Conservation (phyloP, 2,797 vertebrate genomes). For the Psittacula echo region DNA sequence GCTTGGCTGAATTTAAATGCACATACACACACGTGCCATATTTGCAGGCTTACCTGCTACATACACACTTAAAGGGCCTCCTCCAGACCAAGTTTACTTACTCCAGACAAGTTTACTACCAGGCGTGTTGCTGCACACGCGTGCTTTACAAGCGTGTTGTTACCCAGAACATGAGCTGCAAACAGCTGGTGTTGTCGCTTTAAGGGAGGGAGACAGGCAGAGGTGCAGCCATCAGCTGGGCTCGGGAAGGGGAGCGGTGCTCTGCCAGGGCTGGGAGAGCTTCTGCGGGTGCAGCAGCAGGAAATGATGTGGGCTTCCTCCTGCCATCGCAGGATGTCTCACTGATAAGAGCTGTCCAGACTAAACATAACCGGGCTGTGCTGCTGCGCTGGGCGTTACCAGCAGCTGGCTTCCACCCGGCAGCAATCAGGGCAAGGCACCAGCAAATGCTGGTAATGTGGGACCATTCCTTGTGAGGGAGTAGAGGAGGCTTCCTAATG, state of each 20-base stretch:
- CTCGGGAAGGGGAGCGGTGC: slow-evolving; percentile 76
- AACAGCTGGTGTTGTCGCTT: not conserved
- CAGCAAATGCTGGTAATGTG: not conserved
- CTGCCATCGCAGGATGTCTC: slow-evolving; percentile 80
- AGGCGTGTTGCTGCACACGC: fast-evolving
- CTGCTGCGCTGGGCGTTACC: slow-evolving; percentile 57
- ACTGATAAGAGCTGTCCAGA: slow-evolving; percentile 82
- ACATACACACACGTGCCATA: fast-evolving
- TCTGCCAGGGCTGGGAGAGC: not conserved
- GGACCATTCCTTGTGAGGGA: not conserved
- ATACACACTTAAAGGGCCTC: not conserved
- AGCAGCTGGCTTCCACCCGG: not conserved
- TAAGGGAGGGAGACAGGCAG: slow-evolving; percentile 58
- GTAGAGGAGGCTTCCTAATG: not conserved
- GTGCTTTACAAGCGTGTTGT: fast-evolving
- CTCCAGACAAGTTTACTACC: not conserved
- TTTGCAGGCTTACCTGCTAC: not conserved
- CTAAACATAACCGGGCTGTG: slow-evolving; percentile 80
- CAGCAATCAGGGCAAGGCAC: not conserved
- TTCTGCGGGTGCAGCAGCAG: slow-evolving; percentile 58
- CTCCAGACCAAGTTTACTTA: fast-evolving
- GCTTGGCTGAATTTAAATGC: not conserved
- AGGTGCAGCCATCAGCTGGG: not conserved
- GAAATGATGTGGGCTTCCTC: slow-evolving; percentile 83
- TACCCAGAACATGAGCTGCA: not conserved